These are phyloP conservation scores for Trachurus trachurus DNA, from an alignment of 2,797 vertebrate genomes.

Conservation along the genomic window DNA sequence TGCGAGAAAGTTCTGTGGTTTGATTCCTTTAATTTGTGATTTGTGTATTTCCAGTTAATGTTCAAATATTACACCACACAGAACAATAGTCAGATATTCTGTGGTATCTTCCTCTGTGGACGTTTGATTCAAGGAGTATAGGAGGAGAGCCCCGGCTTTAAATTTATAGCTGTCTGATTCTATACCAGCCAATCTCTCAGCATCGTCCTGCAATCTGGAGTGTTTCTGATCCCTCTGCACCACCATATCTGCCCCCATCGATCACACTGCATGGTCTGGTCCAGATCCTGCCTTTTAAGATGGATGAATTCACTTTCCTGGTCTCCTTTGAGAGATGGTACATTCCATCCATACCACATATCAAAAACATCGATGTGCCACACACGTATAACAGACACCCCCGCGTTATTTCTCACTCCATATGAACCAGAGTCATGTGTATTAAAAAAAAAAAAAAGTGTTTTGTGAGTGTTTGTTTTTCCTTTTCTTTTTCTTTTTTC, in stretches of 20 bases:
- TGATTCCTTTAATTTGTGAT: neutral
- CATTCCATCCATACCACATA: constrained; percentile 42
- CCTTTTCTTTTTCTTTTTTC: neutral
- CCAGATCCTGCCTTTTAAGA: constrained; percentile 67
- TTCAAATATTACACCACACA: neutral
- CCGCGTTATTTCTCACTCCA: constrained; percentile 11
- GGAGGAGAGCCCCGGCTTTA: neutral
- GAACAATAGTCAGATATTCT: neutral
- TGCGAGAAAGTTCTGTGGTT: neutral
- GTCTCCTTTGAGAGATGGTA: constrained; percentile 53
- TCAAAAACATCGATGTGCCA: constrained; percentile 39
- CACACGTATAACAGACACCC: neutral
- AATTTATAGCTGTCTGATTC: constrained; percentile 20
- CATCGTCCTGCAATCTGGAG: constrained; percentile 6
- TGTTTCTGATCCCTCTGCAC: constrained; percentile 33
- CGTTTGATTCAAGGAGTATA: constrained; percentile 6
- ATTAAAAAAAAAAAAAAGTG: neutral
- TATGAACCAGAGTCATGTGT: constrained; percentile 7
- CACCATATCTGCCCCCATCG: constrained; percentile 59
- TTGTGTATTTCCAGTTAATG: neutral
- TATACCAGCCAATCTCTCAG: constrained; percentile 15
- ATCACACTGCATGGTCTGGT: constrained; percentile 64
- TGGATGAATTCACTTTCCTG: constrained; percentile 69
- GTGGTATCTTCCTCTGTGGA: neutral
- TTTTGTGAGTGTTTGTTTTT: neutral